These are phyloP conservation scores for Gymnoscopelus microlampas DNA, from an alignment of 2,797 vertebrate genomes.

Conservation along the genomic window DNA sequence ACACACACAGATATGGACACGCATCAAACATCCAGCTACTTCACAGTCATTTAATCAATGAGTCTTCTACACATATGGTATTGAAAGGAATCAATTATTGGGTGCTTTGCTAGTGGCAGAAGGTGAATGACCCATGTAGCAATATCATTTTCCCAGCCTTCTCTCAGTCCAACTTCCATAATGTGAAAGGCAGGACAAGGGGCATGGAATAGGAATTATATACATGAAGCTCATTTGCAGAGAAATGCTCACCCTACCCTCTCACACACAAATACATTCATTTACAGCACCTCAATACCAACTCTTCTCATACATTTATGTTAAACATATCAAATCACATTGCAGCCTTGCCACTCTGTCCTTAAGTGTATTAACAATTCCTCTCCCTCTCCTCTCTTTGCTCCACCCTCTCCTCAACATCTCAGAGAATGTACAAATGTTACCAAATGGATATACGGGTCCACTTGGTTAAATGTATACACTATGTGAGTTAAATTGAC, in stretches of 20 bases:
- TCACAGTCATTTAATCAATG: constrained; percentile 42
- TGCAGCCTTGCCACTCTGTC: constrained; percentile 82
- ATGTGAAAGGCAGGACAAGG: constrained; percentile 10
- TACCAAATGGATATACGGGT: no score
- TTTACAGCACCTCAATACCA: constrained; percentile 34
- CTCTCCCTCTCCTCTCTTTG: constrained; percentile 27
- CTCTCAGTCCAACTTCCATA: no score
- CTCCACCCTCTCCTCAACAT: constrained; percentile 63
- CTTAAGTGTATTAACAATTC: constrained; percentile 81
- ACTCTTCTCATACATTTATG: constrained; percentile 82
- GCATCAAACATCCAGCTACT: constrained; percentile 22
- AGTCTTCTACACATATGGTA: constrained; percentile 54
- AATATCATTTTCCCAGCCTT: no score
- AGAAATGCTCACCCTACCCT: constrained; percentile 36
- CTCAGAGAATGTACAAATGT: neutral
- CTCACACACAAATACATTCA: constrained; percentile 7
- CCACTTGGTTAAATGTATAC: no score
- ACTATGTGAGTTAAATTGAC: no score
- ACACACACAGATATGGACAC: constrained; percentile 1
- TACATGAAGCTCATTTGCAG: constrained; percentile 81
- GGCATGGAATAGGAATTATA: constrained; percentile 82
- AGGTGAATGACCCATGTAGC: constrained; percentile 75
- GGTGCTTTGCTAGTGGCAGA: constrained; percentile 71
- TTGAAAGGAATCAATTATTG: constrained; percentile 53
- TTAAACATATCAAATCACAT: constrained; percentile 87